Conservation (phyloP, 2,797 vertebrate genomes). For the Cynodonichthys magdalenae region DNA sequence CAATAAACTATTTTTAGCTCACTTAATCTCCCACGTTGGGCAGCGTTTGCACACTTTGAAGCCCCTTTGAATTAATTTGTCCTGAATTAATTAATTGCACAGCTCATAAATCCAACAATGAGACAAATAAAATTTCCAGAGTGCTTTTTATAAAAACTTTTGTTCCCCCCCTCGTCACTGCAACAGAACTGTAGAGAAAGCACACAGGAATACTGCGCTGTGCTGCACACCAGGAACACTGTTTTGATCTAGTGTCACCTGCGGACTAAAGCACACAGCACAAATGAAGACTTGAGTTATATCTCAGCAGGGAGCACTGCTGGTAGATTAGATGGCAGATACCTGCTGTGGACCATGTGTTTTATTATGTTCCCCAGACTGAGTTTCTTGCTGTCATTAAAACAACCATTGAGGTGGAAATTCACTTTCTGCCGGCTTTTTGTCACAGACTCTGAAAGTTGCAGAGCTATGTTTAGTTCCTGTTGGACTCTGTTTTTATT, state of each 20-base stretch:
- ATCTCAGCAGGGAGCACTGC: constrained; percentile 55
- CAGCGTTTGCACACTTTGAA: too few relatives aligned
- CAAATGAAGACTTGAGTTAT: constrained; percentile 56
- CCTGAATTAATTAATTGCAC: background rate
- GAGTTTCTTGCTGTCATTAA: constrained; percentile 49
- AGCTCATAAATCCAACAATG: background rate
- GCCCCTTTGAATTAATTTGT: background rate
- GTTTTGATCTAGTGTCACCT: constrained; percentile 56
- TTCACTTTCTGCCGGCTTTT: constrained; percentile 14
- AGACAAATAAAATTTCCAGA: constrained; percentile 1
- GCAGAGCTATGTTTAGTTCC: constrained; percentile 5
- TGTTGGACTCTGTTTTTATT: constrained; percentile 1
- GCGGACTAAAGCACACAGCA: constrained; percentile 41
- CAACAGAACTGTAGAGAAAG: constrained; percentile 23
- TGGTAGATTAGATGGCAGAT: constrained; percentile 31
- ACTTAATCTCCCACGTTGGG: too few relatives aligned
- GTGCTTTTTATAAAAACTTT: background rate
- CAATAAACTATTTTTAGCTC: too few relatives aligned
- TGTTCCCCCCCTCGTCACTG: background rate
- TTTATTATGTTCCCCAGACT: constrained; percentile 44
- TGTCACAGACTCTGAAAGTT: constrained; percentile 13
- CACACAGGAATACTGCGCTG: constrained; percentile 12
- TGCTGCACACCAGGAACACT: constrained; percentile 33
- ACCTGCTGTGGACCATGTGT: constrained; percentile 48
- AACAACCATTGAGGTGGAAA: constrained; percentile 28